These are phyloP conservation scores for Aulostomus chinensis DNA, from an alignment of 2,797 vertebrate species.

Conservation along the genomic window DNA sequence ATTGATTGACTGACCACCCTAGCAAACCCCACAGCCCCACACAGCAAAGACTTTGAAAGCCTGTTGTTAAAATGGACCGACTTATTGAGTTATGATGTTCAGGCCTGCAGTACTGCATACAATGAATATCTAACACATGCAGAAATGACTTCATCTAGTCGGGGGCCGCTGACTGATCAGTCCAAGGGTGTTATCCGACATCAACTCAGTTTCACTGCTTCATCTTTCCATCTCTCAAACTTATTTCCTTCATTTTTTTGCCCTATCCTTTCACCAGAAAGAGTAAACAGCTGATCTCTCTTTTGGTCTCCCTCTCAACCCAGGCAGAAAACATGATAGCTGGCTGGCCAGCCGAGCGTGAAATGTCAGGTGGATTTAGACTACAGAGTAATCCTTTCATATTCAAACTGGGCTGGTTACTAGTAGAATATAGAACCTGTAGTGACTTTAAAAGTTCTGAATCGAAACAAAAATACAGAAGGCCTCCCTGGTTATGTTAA, in stretches of 20 bases:
- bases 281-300: slow-evolving; percentile 43
- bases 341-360: slow-evolving; percentile 49
- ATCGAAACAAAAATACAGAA: slow-evolving; percentile 10
- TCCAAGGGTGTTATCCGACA: slow-evolving; percentile 16
- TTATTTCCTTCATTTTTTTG: slow-evolving; percentile 12
- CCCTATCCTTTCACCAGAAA: slow-evolving; percentile 7
- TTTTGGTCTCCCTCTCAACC: slow-evolving; percentile 36
- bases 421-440: slow-evolving; percentile 15
- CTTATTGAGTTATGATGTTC: slow-evolving; percentile 56
- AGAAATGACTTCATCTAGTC: slow-evolving; percentile 42
- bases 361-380: slow-evolving; percentile 69
- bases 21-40: slow-evolving; percentile 24
- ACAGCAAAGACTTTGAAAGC: slow-evolving; percentile 32
- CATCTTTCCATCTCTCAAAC: slow-evolving; percentile 4
- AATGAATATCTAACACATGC: slow-evolving; percentile 46
- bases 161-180: slow-evolving; percentile 28
- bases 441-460: slow-evolving; percentile 3
- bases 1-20: slow-evolving; percentile 59
- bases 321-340: slow-evolving; percentile 64
- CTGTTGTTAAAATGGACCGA: slow-evolving; percentile 51
- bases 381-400: slow-evolving; percentile 37
- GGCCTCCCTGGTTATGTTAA: background rate
- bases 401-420: slow-evolving; percentile 28
- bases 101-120: slow-evolving; percentile 33
- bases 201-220: slow-evolving; percentile 37